Evolutionary conservation across 2,888 invertebrate genomes (phyloP), one percentile per base, ranked within the genome.

Genomic region (Philaethria dido): DNA sequence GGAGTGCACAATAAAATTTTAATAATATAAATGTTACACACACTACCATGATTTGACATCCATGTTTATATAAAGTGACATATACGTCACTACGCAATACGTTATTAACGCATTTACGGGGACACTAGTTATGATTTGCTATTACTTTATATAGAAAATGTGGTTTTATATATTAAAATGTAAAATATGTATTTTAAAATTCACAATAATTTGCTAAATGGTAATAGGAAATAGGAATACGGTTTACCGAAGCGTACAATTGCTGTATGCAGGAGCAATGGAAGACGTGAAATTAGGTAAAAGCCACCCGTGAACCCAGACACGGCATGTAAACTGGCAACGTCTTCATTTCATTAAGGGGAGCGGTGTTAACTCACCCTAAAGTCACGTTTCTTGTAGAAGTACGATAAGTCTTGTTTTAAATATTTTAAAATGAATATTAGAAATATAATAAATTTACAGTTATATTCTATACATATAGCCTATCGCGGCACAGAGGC

Each of bases 341-440:
- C 78, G 77, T 83, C 84, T 85, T 85, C 83, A 84, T 84, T 86
- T 84, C 82, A 84, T 86, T 85, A 86, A 45, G 79, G 75, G 76
- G 74, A 74, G 77, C 72, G 68, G 68, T 72, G 73, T 75, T 78
- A 77, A 77, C 77, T 80, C 80, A 78, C 78, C 80, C 79, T 74
- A 68, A 69, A 65, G 57, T 61, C 55, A 68, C 42, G 8, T 6
- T n/a, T 44, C 2, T 2, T 18, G 50, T 47, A 16, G 11, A 72
- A 73, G 42, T 62, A 62, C 45, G 9, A 45, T 66, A 74, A 72
- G 65, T 29, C 29, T 22, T 6, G 2, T 60, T 61, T 47, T 3
- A 39, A 36, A 22, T 36, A 20, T 33, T 29, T 47, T 36, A n/a
- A n/a, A n/a, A n/a, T n/a, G n/a, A n/a, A n/a, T n/a, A n/a, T n/a